Evolutionary conservation across 2,113 vertebrate genomes (phyloP).

Genomic region (Delphinapterus leucas): DNA sequence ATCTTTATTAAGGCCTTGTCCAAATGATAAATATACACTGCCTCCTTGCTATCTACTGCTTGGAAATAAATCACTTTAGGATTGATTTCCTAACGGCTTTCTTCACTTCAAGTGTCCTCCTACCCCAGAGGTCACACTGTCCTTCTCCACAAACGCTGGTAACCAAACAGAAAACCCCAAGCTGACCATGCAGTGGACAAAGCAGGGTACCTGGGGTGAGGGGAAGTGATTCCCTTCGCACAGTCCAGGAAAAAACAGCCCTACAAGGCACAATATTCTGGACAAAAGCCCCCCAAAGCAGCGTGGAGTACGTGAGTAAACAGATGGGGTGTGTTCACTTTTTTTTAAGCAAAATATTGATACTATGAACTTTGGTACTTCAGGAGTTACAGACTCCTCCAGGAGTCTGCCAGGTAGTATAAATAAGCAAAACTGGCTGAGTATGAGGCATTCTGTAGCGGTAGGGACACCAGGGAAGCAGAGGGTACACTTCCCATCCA

Average conservation of each 20-base stretch:
- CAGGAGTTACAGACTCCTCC: slow-evolving; percentile 26
- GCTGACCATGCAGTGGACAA: slow-evolving; percentile 30
- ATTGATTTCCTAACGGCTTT: slow-evolving; percentile 86
- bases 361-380: background rate
- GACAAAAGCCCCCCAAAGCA: background rate
- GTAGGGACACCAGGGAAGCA: background rate
- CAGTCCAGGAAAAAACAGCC: background rate
- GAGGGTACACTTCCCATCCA: background rate
- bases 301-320: slow-evolving; percentile 25
- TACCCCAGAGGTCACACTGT: slow-evolving; percentile 73
- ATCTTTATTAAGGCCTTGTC: slow-evolving; percentile 90
- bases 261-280: slow-evolving; percentile 3
- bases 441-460: background rate
- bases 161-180: slow-evolving; percentile 50
- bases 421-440: slow-evolving; percentile 9
- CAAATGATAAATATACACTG: slow-evolving; percentile 87
- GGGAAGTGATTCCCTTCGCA: background rate
- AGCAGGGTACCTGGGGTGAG: background rate
- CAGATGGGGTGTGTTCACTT: background rate
- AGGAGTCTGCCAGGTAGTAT: background rate
- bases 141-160: slow-evolving; percentile 71
- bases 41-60: slow-evolving; percentile 83
- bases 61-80: slow-evolving; percentile 88
- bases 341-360: background rate
- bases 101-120: slow-evolving; percentile 78